Base-by-base conservation (phyloP, 30 jellyfish, hydroid and myxozoan genomes). In the Pelagia noctiluca region DNA sequence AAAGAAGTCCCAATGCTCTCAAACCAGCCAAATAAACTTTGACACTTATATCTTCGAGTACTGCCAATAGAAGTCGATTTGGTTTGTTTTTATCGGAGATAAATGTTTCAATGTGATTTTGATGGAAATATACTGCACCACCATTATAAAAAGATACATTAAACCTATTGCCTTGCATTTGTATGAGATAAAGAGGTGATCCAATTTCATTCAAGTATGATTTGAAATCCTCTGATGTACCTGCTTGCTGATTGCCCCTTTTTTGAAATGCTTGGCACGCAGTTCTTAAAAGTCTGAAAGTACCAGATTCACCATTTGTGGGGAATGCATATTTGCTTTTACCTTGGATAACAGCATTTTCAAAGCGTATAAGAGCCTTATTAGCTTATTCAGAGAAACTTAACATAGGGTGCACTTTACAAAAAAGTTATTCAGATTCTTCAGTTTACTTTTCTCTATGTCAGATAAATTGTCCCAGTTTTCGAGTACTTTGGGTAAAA, bases 31-130 rank as follows among this genome's bases (percentile, higher is more conserved):
- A n/a, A n/a, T n/a, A n/a, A n/a, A n/a, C n/a, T n/a, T n/a, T n/a
- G n/a, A n/a, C n/a, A n/a, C n/a, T n/a, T n/a, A n/a, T n/a, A 64
- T 66, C 87, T 49, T 66, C 87, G 10, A 26, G 42, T 12, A 82
- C 92, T 0, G 92, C 92, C 0, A 24, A 26, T 8, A 82, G 35
- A 1, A 82, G 64, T 21, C 66, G 57, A 38, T 82, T 69, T 48
- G 13, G 7, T 22, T 16, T 3, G 5, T 50, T 31, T 52, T 46
- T n/a, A n/a, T n/a, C 28, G n/a, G 46, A 16, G 3, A 75, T 75
- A 28, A 75, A 75, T 50, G 26, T 31, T 38, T 16, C 12, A 24
- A 75, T 77, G 10, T 50, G 47, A 33, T n/a, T 13, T 13, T 12
- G 35, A 57, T 77, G 89, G 35, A 2, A 35, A 37, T 2, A 77